Evolutionary conservation across 1,140 invertebrate genomes (phyloP).

Genomic region (Papilio machaon): DNA sequence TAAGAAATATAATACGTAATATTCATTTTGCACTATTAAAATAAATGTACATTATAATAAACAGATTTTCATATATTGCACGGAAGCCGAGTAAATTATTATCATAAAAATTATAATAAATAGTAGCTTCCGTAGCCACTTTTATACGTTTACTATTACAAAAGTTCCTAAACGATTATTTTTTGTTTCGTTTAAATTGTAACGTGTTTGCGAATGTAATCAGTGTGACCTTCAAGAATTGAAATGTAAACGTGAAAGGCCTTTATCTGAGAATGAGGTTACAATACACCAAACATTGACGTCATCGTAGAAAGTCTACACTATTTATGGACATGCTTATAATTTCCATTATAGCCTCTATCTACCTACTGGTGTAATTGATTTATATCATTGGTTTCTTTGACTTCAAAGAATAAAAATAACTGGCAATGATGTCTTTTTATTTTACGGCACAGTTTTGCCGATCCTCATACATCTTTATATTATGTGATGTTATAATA

Average conservation of each 20-base stretch:
- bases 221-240: constrained; percentile 7
- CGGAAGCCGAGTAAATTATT: not conserved
- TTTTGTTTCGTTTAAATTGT: not conserved
- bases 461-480: no score
- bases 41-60: not conserved
- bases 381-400: not conserved
- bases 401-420: not conserved
- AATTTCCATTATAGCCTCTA: not conserved
- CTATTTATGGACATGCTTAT: not conserved
- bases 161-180: not conserved
- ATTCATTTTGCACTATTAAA: not conserved
- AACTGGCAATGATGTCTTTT: not conserved
- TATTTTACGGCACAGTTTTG: not conserved
- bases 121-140: not conserved
- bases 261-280: constrained; percentile 22
- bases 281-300: constrained; percentile 2
- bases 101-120: not conserved
- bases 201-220: constrained; percentile 10
- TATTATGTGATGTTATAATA: no score
- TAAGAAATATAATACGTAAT: no score
- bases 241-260: constrained; percentile 24
- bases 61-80: not conserved
- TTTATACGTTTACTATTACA: not conserved
- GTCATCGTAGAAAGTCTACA: constrained; percentile 19
- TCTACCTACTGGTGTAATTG: not conserved